A percentile compares a stretch with the other conserved stretches of the same genome.
Conservation (phyloP, 2,888 invertebrate species). For the Agonopterix subpropinquella region DNA sequence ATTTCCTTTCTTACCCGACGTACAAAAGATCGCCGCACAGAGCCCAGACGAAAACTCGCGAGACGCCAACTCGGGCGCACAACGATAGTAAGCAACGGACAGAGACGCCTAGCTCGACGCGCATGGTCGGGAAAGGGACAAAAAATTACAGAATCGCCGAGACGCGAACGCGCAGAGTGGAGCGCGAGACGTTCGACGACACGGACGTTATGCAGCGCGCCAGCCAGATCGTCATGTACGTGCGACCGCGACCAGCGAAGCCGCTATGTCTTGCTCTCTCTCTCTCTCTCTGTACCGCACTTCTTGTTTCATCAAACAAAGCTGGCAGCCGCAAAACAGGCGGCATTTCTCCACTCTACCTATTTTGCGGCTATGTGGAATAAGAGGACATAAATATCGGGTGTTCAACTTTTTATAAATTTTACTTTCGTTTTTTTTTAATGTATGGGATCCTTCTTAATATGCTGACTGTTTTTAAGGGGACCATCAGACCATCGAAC, state of each 20-base stretch:
- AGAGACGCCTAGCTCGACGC: constrained; percentile 31
- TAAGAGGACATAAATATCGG: too few species aligned
- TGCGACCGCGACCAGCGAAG: constrained; percentile 25
- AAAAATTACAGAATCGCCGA: constrained; percentile 64
- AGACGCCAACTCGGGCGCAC: constrained; percentile 25
- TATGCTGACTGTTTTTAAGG: too few species aligned
- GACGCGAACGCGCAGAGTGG: constrained; percentile 64
- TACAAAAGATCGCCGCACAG: constrained; percentile 44
- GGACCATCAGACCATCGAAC: too few species aligned
- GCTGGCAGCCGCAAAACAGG: not conserved
- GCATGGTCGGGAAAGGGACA: constrained; percentile 47
- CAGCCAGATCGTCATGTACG: constrained; percentile 92
- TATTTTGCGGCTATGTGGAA: too few species aligned
- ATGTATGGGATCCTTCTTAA: too few species aligned
- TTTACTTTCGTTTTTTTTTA: too few species aligned
- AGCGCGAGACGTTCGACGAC: constrained; percentile 79
- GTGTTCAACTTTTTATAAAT: too few species aligned
- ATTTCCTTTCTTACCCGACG: constrained; percentile 29
- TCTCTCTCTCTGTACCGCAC: constrained; percentile 31
- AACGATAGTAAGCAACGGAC: constrained; percentile 29
- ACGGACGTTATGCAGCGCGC: constrained; percentile 89
- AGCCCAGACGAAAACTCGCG: constrained; percentile 40
- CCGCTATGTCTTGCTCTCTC: constrained; percentile 15
- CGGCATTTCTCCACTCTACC: too few species aligned
- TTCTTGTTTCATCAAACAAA: constrained; percentile 52